These are phyloP conservation scores for Drosophila differens DNA, from an alignment of 2,888 invertebrate species.

Conservation along the genomic window DNA sequence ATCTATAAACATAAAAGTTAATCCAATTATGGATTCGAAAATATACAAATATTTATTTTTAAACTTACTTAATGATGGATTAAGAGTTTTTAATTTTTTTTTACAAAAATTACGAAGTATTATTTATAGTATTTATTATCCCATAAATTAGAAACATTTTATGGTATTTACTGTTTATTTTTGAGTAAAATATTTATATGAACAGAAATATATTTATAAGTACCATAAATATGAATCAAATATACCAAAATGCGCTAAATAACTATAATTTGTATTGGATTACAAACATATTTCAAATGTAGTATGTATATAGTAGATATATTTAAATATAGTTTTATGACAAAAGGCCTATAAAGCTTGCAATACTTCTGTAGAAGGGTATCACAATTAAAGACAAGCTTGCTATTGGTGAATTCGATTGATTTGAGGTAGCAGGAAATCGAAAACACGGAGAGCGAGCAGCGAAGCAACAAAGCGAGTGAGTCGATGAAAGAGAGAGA, in stretches of 20 bases:
- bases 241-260: neutral
- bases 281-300: neutral
- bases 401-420: conserved; percentile 58
- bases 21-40: neutral
- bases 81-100: neutral
- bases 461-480: conserved; percentile 4
- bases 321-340: neutral
- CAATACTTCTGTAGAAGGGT: conserved; percentile 15
- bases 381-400: conserved; percentile 43
- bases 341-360: neutral
- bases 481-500: conserved; percentile 12
- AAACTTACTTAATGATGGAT: neutral
- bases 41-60: neutral
- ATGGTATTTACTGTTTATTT: neutral
- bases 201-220: fast-evolving
- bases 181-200: neutral
- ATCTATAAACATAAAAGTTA: neutral
- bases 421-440: conserved; percentile 54
- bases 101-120: neutral
- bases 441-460: conserved; percentile 28
- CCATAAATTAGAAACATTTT: too few relatives aligned
- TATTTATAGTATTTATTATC: neutral
- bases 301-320: neutral
- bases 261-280: neutral
- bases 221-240: neutral